These are phyloP conservation scores for Hyles lineata DNA, from an alignment of 2,888 invertebrate species.

Conservation along the genomic window DNA sequence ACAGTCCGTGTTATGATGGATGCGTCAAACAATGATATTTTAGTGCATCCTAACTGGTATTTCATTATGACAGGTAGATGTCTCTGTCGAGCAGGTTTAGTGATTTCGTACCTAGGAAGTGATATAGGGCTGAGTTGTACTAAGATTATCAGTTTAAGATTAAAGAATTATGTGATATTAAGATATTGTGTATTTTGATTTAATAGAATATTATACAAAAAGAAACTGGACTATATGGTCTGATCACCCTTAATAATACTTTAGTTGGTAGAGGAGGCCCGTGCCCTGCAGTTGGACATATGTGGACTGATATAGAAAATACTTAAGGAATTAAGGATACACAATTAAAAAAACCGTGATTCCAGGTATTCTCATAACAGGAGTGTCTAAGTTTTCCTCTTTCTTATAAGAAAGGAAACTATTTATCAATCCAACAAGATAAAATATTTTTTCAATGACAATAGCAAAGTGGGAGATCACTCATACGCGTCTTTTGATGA, in stretches of 20 bases:
- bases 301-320: too few relatives aligned
- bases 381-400: background rate
- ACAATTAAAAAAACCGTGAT: background rate
- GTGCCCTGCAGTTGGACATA: too few relatives aligned
- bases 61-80: background rate
- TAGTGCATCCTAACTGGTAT: background rate
- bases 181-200: too few relatives aligned
- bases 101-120: constrained; percentile 3
- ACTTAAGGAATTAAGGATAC: too few relatives aligned
- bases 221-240: too few relatives aligned
- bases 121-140: background rate
- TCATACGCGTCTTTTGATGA: constrained; percentile 21
- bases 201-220: too few relatives aligned
- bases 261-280: too few relatives aligned
- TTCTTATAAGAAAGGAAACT: constrained; percentile 16
- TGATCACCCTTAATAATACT: too few relatives aligned
- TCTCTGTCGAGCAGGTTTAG: background rate
- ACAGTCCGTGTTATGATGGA: constrained; percentile 5
- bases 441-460: constrained; percentile 6
- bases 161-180: background rate
- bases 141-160: background rate
- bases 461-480: constrained; percentile 24
- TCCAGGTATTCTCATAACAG: background rate
- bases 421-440: constrained; percentile 13
- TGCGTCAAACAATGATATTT: constrained; percentile 18